phyloP scores from a whole-genome alignment of 2,113 vertebrate species.

The Bujurquina vittata region DNA sequence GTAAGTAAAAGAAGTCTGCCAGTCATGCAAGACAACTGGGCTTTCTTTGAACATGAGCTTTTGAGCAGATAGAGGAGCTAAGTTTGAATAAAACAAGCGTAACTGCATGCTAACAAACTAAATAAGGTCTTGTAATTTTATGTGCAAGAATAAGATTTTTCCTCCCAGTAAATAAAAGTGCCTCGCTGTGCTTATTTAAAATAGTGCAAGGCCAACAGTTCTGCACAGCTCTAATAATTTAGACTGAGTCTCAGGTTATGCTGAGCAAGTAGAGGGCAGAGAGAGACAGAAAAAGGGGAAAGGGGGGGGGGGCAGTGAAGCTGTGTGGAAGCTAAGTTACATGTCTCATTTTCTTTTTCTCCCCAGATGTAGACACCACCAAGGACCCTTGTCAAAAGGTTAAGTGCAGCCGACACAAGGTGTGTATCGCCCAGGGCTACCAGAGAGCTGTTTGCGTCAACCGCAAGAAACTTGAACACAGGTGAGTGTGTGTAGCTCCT shows the following conservation, averaged over 20 bases:
- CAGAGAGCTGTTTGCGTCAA: slow-evolving; percentile 96
- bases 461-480: slow-evolving; percentile 96
- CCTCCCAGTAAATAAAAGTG: not conserved
- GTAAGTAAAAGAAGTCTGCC: not conserved
- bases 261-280: slow-evolving; percentile 6
- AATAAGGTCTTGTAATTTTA: not conserved
- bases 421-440: slow-evolving; percentile 95
- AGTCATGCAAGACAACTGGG: not conserved
- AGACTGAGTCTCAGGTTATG: slow-evolving; percentile 7
- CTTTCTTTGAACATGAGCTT: not conserved
- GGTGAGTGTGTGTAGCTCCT: slow-evolving; percentile 78
- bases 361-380: slow-evolving; percentile 91
- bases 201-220: slow-evolving; percentile 8
- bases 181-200: not conserved
- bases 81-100: not conserved
- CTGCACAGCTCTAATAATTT: not conserved
- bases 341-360: slow-evolving; percentile 31
- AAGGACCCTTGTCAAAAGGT: slow-evolving; percentile 99
- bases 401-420: slow-evolving; percentile 96
- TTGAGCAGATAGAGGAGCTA: not conserved
- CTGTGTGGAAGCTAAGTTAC: not conserved
- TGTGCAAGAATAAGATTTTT: not conserved
- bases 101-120: not conserved
- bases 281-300: not conserved
- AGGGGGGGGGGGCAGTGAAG: slow-evolving; percentile 1